Percentiles rank a stretch among this genome's conserved stretches.
Evolutionary conservation across 2,888 invertebrate species (phyloP).

Genomic region (Ormia ochracea): DNA sequence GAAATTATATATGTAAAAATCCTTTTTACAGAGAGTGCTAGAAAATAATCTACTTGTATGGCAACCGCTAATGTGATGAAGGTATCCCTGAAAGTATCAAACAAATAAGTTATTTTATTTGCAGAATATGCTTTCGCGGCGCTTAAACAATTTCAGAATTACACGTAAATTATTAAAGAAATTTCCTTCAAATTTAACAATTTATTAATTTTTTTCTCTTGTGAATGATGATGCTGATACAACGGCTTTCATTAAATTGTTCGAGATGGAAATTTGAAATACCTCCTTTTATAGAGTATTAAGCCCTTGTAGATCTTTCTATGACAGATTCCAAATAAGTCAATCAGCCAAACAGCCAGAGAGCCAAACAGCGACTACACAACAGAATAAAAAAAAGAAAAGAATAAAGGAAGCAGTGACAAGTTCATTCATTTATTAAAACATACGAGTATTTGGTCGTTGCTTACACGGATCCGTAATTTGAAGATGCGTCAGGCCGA

Average conservation of each 20-base stretch:
- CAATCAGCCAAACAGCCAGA: background rate
- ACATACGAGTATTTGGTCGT: conserved; percentile 1
- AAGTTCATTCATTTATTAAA: conserved; percentile 19
- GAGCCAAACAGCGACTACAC: background rate
- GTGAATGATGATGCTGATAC: background rate
- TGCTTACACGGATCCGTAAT: background rate
- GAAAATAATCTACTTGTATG: too few species aligned
- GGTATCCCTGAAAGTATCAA: too few species aligned
- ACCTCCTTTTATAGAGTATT: background rate
- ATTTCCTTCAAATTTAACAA: too few species aligned
- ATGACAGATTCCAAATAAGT: conserved; percentile 10
- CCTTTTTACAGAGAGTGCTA: too few species aligned
- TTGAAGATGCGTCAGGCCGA: background rate
- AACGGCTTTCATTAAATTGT: conserved; percentile 21
- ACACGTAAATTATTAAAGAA: too few species aligned
- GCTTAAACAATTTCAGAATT: too few species aligned
- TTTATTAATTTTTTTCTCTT: background rate
- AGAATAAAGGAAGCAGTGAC: conserved; percentile 14
- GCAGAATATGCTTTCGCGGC: too few species aligned
- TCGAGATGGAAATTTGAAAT: conserved; percentile 24
- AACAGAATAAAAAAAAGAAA: too few species aligned
- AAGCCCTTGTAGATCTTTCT: conserved; percentile 2
- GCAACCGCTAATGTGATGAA: too few species aligned
- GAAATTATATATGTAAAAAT: too few species aligned
- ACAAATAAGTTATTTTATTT: too few species aligned